phyloP scores from a whole-genome alignment of 2,113 vertebrate genomes.

The Albula glossodonta region DNA sequence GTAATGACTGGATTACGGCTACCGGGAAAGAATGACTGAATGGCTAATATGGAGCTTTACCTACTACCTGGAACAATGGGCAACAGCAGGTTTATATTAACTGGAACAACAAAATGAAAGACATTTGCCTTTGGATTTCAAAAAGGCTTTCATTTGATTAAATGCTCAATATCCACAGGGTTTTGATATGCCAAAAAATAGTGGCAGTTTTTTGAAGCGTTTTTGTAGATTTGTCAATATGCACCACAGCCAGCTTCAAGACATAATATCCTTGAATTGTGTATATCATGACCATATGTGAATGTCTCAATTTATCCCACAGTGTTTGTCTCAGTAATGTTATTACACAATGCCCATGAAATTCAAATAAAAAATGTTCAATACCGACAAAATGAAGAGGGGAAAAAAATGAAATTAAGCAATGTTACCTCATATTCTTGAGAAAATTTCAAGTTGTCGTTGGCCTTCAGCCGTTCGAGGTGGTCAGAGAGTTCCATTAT shows the following conservation, averaged over 20 bases:
- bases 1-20: conserved; percentile 22
- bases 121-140: background rate
- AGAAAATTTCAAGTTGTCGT: conserved; percentile 98
- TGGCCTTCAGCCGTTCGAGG: conserved; percentile 94
- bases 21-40: conserved; percentile 33
- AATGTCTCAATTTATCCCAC: too few species aligned
- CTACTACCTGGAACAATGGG: background rate
- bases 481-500: conserved; percentile 95
- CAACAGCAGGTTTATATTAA: background rate
- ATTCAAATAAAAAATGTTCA: background rate
- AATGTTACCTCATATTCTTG: conserved; percentile 93
- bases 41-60: conserved; percentile 11
- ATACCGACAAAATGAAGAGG: background rate
- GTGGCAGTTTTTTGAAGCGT: too few species aligned
- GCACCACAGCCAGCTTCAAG: too few species aligned
- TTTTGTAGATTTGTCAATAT: too few species aligned
- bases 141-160: background rate
- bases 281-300: too few species aligned
- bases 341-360: background rate
- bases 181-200: too few species aligned
- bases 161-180: too few species aligned
- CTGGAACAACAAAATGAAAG: background rate
- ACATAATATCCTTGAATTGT: too few species aligned
- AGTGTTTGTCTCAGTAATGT: too few species aligned
- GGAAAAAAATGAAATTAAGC: background rate